These are phyloP conservation scores for Diabrotica balteata DNA, from an alignment of 2,888 invertebrate species.

Conservation along the genomic window DNA sequence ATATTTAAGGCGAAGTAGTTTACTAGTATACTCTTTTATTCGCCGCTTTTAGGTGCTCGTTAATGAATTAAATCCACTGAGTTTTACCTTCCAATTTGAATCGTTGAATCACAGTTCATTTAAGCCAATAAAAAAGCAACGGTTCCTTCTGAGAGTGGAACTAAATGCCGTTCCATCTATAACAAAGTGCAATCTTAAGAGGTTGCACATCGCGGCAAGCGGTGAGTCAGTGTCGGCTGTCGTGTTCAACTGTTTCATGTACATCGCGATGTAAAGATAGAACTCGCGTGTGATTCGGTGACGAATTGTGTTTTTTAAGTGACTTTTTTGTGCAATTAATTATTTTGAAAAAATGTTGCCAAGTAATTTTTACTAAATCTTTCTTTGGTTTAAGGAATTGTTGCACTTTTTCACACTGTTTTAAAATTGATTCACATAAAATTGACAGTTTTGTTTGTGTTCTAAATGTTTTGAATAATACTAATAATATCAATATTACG, in stretches of 20 bases:
- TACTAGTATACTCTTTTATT: too few species aligned
- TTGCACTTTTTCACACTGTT: too few species aligned
- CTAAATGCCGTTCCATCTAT: conserved; percentile 25
- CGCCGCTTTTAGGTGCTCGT: not conserved
- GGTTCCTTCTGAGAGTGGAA: conserved; percentile 25
- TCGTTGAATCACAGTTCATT: conserved; percentile 26
- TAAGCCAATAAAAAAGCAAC: conserved; percentile 26
- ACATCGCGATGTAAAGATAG: conserved; percentile 17
- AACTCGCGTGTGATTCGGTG: conserved; percentile 10
- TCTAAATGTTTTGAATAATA: too few species aligned
- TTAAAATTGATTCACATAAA: too few species aligned
- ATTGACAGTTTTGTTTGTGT: too few species aligned
- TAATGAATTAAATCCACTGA: not conserved
- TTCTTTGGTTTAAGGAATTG: too few species aligned
- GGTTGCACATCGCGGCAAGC: conserved; percentile 30
- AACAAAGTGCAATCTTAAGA: conserved; percentile 28
- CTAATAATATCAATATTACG: too few species aligned
- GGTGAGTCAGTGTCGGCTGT: conserved; percentile 53
- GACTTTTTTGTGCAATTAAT: conserved; percentile 1
- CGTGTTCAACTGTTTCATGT: conserved; percentile 43
- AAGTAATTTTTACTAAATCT: too few species aligned
- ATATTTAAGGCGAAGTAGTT: too few species aligned
- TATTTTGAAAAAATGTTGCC: too few species aligned
- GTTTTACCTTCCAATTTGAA: conserved; percentile 10
- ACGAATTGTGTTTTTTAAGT: conserved; percentile 9